Base-by-base conservation (phyloP, 2,888 invertebrate species). In the Xestia sexstrigata region DNA sequence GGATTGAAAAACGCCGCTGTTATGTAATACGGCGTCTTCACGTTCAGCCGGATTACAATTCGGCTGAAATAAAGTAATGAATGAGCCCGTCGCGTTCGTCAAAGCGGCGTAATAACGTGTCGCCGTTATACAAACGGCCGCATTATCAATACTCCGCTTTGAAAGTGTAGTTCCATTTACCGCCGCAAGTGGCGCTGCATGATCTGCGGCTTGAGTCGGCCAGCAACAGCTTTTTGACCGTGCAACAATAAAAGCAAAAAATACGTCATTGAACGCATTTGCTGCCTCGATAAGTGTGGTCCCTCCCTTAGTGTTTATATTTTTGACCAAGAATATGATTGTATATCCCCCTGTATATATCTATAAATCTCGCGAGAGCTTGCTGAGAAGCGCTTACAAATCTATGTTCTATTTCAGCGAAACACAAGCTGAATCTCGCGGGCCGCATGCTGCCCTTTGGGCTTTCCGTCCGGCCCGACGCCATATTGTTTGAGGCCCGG, bases 371-470 rank as follows among this genome's bases (percentile, higher is more conserved):
- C 66, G 55, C 58, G 65, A 58, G 30, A 39, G 52, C 30, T 71
- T n/a, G 20, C 58, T 52, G 26, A 49, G 47, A 72, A 70, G 17
- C 69, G 69, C 82, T 83, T 42, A 23, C 71, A 82, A 82, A 42
- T 15, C 47, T 83, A 73, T 83, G 83, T 86, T 83, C 86, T 86
- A 78, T 83, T 83, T 85, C 83, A 83, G 83, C 86, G 63, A 67
- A 47, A 82, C 83, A 82, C 83, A 83, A 82, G 83, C 83, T 83
- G 83, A 82, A 83, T 83, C 83, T 86, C 83, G 83, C 83, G 83
- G 83, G 83, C 74, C 86, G 86, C 86, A 86, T 83, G 83, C 86
- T 83, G 83, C 83, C 83, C 83, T 83, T 83, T 83, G 83, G 83
- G 83, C 83, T 83, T 82, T 83, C 83, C 71, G 83, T 83, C 86